These are phyloP conservation scores for Trematomus bernacchii DNA, from an alignment of 2,797 vertebrate species.

Conservation along the genomic window DNA sequence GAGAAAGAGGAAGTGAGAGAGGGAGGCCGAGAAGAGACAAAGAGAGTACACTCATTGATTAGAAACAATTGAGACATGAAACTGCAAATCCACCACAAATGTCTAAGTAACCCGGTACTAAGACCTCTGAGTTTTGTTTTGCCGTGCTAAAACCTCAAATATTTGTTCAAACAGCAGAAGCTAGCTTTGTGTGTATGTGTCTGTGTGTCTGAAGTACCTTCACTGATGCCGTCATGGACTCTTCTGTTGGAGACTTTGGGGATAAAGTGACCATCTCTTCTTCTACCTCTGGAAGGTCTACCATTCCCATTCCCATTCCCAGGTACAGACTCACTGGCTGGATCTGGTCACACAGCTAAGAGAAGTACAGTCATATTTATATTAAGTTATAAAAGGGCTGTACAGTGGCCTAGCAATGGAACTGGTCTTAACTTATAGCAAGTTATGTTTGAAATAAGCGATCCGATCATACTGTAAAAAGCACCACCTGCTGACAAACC, in stretches of 20 bases:
- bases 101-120: neutral
- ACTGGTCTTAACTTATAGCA: no score
- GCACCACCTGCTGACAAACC: no score
- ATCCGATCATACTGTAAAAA: no score
- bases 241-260: conserved; percentile 4
- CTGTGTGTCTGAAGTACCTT: conserved; percentile 41
- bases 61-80: conserved; percentile 8
- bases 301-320: conserved; percentile 63
- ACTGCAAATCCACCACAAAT: conserved; percentile 33
- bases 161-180: neutral
- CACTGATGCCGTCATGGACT: neutral
- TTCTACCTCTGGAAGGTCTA: conserved; percentile 66
- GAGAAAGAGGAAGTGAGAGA: conserved; percentile 24
- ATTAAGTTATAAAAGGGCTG: no score
- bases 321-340: conserved; percentile 81
- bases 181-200: neutral
- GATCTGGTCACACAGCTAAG: conserved; percentile 63
- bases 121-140: neutral
- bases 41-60: conserved; percentile 16
- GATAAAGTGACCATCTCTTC: conserved; percentile 23
- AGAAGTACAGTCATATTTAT: neutral
- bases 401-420: no score
- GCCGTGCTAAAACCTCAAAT: neutral
- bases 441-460: no score
- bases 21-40: neutral